Evolutionary conservation across 2,113 vertebrate genomes (phyloP).

Genomic region (Microtus pennsylvanicus): DNA sequence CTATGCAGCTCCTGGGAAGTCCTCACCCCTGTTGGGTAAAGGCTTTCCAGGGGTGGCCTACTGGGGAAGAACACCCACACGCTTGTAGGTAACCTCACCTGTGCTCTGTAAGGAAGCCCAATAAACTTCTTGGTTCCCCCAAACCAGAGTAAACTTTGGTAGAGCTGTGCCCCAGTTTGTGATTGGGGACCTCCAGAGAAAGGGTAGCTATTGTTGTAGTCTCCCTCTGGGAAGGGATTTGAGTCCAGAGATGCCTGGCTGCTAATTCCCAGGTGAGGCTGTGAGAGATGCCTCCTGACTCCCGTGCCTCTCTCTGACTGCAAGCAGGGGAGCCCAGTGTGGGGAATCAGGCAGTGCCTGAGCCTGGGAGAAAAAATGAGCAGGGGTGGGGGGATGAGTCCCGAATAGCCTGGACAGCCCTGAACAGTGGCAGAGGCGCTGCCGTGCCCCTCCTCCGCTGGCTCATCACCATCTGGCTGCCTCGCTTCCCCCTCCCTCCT

Average conservation of each 20-base stretch:
- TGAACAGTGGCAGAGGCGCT: not conserved
- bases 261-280: not conserved
- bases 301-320: not conserved
- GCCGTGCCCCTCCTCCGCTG: not conserved
- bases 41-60: not conserved
- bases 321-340: not conserved
- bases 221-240: not conserved
- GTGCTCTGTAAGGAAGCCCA: not conserved
- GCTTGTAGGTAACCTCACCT: not conserved
- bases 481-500: not conserved
- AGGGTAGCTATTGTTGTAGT: not conserved
- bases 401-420: too few species aligned
- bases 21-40: not conserved
- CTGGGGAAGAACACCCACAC: not conserved
- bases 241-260: not conserved
- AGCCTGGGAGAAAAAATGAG: too few species aligned
- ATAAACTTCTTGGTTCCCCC: too few species aligned
- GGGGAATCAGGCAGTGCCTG: not conserved
- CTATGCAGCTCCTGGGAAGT: not conserved
- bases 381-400: not conserved
- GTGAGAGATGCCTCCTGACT: not conserved
- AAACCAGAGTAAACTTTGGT: not conserved
- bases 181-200: not conserved
- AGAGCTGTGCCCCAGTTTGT: not conserved
- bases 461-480: accelerated